Evolutionary conservation across 1,140 invertebrate species (phyloP).

Genomic region (Anagrus nilaparvatae): DNA sequence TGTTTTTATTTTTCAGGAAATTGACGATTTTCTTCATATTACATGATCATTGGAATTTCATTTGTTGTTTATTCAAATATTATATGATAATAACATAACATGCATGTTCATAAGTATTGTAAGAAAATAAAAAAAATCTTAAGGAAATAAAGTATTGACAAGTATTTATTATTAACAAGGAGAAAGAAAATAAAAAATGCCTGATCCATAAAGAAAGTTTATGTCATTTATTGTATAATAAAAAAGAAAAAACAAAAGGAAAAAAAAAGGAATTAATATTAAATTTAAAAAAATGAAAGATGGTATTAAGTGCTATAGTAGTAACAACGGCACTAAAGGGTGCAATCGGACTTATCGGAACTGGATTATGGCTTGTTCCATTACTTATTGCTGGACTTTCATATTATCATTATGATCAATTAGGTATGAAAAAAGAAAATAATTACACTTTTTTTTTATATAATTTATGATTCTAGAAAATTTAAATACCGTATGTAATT

Average conservation of each 20-base stretch:
- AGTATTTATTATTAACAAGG: slow-evolving; percentile 7
- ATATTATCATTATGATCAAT: slow-evolving; percentile 68
- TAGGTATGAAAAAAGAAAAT: slow-evolving; percentile 24
- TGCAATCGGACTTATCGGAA: slow-evolving; percentile 59
- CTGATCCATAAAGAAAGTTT: too few species aligned
- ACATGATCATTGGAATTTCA: too few species aligned
- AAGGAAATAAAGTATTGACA: slow-evolving; percentile 2
- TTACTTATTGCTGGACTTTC: slow-evolving; percentile 69
- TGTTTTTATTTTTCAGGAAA: too few species aligned
- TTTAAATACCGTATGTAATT: too few species aligned
- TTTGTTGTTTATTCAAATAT: too few species aligned
- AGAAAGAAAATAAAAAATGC: slow-evolving; percentile 17
- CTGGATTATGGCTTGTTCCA: slow-evolving; percentile 72
- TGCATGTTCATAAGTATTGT: too few species aligned
- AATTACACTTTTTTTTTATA: not conserved
- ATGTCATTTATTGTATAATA: too few species aligned
- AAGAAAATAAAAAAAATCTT: not conserved
- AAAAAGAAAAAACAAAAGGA: not conserved
- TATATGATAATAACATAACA: too few species aligned
- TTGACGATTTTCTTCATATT: too few species aligned
- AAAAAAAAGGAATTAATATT: not conserved
- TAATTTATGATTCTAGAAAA: too few species aligned
- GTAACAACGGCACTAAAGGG: slow-evolving; percentile 63
- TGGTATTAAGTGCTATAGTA: slow-evolving; percentile 61
- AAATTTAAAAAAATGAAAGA: slow-evolving; percentile 28